Percentiles rank a stretch among this genome's conserved stretches.
Conservation (phyloP, 37 sponge, comb jelly and placozoan genomes). For the Dysidea cf. avara region DNA sequence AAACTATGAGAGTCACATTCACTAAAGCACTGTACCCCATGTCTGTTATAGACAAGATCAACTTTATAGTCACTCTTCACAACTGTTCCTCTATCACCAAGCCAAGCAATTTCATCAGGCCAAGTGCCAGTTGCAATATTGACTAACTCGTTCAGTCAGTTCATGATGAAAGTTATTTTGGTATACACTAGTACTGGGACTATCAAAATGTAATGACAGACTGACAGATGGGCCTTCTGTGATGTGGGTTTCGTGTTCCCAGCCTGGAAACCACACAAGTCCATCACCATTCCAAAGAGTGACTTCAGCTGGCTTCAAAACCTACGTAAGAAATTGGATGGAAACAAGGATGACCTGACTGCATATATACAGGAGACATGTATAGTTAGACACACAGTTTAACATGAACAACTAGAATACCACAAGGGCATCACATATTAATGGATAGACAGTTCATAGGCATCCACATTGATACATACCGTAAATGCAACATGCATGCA, state of each 20-base stretch:
- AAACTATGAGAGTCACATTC: no score
- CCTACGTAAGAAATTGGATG: constrained; percentile 7
- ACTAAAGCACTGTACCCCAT: no score
- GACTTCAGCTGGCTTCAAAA: constrained; percentile 26
- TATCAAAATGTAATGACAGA: constrained; percentile 44
- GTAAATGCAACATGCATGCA: no score
- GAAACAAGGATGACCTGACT: not conserved
- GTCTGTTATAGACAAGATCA: no score
- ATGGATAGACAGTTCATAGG: no score
- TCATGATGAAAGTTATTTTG: constrained; percentile 9
- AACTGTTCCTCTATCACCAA: not conserved
- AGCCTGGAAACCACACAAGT: constrained; percentile 62
- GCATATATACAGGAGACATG: not conserved
- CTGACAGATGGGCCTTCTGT: constrained; percentile 32
- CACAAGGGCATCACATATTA: no score
- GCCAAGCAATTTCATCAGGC: not conserved
- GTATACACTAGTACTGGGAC: not conserved
- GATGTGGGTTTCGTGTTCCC: constrained; percentile 59
- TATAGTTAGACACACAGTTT: not conserved
- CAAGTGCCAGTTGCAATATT: constrained; percentile 5
- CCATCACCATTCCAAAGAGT: constrained; percentile 35
- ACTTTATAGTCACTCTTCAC: no score
- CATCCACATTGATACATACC: no score
- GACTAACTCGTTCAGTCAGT: constrained; percentile 16
- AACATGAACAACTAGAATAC: not conserved